phyloP scores from a whole-genome alignment of 2,113 vertebrate species.

The Psittacula cyanocephala region DNA sequence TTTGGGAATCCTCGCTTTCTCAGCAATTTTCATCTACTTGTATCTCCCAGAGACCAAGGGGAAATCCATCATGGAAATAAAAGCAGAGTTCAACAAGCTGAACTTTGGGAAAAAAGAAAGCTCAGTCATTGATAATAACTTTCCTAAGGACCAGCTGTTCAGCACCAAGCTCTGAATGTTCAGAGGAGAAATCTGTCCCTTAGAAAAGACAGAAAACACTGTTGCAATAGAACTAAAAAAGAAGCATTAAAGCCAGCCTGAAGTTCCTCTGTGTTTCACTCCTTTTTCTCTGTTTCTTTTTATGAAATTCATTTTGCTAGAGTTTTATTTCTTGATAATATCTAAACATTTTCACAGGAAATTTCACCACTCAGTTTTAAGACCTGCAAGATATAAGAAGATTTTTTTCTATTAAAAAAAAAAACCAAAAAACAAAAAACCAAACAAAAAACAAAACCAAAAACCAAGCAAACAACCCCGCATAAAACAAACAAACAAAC shows the following conservation, averaged over 20 bases:
- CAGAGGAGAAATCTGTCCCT: neutral
- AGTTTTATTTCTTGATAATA: neutral
- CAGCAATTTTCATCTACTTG: conserved; percentile 71
- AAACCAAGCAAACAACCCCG: neutral
- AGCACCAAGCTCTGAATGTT: conserved; percentile 49
- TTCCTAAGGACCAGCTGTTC: conserved; percentile 1
- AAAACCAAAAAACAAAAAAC: neutral
- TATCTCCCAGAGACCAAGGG: conserved; percentile 82
- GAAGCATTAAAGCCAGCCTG: conserved; percentile 16
- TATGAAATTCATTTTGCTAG: neutral
- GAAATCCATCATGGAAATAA: conserved; percentile 79
- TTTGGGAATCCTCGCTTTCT: conserved; percentile 68
- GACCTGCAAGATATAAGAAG: neutral
- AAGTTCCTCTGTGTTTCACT: neutral
- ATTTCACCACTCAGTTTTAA: neutral
- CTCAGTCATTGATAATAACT: neutral
- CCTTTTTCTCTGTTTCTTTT: neutral
- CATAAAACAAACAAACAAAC: neutral
- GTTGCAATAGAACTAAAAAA: neutral
- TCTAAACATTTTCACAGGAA: neutral
- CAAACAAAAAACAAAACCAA: neutral
- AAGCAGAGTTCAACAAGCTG: conserved; percentile 78
- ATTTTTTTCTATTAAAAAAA: neutral
- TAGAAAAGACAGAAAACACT: neutral
- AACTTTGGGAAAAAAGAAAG: conserved; percentile 69